phyloP scores from a whole-genome alignment of 2,888 invertebrate species.

The Leptopterna dolabrata region DNA sequence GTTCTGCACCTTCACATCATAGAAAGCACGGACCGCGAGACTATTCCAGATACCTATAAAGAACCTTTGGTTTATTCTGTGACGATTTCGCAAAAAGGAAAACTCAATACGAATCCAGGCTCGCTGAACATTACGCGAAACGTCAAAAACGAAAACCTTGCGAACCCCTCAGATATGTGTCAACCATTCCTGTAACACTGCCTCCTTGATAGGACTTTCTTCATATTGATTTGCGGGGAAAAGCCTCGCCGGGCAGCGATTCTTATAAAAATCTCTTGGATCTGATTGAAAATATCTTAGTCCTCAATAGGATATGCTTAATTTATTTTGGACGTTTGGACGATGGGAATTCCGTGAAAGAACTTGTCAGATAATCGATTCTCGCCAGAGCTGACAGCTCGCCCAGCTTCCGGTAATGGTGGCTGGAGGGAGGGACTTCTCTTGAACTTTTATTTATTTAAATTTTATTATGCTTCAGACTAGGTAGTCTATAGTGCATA shows the following conservation, averaged over 20 bases:
- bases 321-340: too few relatives aligned
- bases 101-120: neutral
- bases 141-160: slow-evolving; percentile 45
- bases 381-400: too few relatives aligned
- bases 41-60: neutral
- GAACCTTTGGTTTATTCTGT: neutral
- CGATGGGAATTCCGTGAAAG: neutral
- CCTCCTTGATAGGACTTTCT: slow-evolving; percentile 10
- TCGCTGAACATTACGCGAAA: slow-evolving; percentile 34
- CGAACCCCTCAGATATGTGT: slow-evolving; percentile 32
- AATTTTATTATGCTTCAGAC: too few relatives aligned
- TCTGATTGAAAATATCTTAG: neutral
- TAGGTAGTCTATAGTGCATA: too few relatives aligned
- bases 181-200: slow-evolving; percentile 39
- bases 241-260: neutral
- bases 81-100: neutral
- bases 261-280: neutral
- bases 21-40: neutral
- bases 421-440: too few relatives aligned
- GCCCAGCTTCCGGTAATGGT: too few relatives aligned
- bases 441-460: too few relatives aligned
- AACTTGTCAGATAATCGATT: neutral
- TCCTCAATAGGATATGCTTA: too few relatives aligned
- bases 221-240: slow-evolving; percentile 37
- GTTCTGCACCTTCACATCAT: slow-evolving; percentile 17